Conservation (phyloP, 2,888 invertebrate genomes). For the Magallana nippona region DNA sequence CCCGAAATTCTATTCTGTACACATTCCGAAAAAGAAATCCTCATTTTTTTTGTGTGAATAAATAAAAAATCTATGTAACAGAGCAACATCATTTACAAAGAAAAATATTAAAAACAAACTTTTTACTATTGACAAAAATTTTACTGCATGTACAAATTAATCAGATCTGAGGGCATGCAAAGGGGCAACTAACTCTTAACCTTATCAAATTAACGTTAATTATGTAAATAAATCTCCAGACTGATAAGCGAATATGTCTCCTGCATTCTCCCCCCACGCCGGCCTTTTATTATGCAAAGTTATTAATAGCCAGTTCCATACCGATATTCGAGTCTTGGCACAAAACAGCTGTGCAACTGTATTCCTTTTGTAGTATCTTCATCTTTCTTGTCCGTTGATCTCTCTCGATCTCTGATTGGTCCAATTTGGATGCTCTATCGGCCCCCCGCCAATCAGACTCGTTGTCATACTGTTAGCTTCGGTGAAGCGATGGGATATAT, state of each 20-base stretch:
- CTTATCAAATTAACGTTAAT: not conserved
- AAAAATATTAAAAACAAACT: too few relatives aligned
- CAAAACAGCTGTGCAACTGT: constrained; percentile 6
- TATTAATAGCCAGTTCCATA: constrained; percentile 25
- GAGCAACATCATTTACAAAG: too few relatives aligned
- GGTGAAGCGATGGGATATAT: not conserved
- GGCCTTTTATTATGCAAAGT: constrained; percentile 8
- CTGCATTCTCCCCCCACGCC: not conserved
- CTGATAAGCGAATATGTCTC: not conserved
- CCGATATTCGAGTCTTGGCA: constrained; percentile 27
- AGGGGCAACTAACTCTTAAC: not conserved
- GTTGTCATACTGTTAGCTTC: not conserved
- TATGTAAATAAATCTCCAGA: constrained; percentile 6
- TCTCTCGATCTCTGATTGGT: not conserved
- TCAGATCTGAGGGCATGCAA: too few relatives aligned
- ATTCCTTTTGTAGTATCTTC: constrained; percentile 31
- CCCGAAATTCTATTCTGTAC: too few relatives aligned
- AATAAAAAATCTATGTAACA: too few relatives aligned
- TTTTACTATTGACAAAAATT: too few relatives aligned
- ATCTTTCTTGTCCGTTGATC: not conserved
- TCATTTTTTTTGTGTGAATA: too few relatives aligned
- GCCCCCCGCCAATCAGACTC: not conserved
- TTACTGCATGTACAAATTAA: too few relatives aligned
- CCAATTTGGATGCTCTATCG: not conserved
- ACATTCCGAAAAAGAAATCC: too few relatives aligned